These are phyloP conservation scores for Catalaphyllia jardinei DNA, from an alignment of 64 coral and sea anemone genomes.

Conservation along the genomic window DNA sequence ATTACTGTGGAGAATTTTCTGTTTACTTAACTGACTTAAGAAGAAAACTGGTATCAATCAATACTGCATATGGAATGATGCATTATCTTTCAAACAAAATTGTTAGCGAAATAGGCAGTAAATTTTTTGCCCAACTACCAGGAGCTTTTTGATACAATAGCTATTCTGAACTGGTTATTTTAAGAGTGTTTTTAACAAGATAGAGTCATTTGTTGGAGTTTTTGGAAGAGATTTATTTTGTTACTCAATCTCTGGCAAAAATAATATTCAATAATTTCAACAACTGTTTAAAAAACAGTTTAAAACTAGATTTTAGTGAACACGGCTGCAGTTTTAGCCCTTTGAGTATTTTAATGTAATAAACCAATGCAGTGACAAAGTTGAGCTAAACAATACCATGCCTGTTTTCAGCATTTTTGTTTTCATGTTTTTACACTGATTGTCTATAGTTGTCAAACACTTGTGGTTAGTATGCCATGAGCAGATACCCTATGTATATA, in stretches of 20 bases:
- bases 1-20: too few relatives aligned
- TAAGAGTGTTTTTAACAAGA: neutral
- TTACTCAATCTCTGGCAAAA: slow-evolving; percentile 5
- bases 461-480: too few relatives aligned
- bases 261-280: neutral
- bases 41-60: too few relatives aligned
- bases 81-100: too few relatives aligned
- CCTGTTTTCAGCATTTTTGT: neutral
- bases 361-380: neutral
- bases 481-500: too few relatives aligned
- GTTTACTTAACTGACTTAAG: too few relatives aligned
- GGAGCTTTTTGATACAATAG: neutral
- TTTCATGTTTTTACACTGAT: neutral
- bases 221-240: slow-evolving; percentile 13
- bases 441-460: neutral
- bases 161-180: neutral
- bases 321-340: neutral
- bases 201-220: neutral
- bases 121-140: neutral
- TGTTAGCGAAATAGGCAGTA: too few relatives aligned
- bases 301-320: neutral
- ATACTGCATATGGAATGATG: too few relatives aligned
- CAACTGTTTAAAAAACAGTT: neutral
- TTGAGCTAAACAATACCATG: neutral
- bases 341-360: neutral